phyloP scores from a whole-genome alignment of 2,888 invertebrate genomes.

The Pristionchus mayeri region DNA sequence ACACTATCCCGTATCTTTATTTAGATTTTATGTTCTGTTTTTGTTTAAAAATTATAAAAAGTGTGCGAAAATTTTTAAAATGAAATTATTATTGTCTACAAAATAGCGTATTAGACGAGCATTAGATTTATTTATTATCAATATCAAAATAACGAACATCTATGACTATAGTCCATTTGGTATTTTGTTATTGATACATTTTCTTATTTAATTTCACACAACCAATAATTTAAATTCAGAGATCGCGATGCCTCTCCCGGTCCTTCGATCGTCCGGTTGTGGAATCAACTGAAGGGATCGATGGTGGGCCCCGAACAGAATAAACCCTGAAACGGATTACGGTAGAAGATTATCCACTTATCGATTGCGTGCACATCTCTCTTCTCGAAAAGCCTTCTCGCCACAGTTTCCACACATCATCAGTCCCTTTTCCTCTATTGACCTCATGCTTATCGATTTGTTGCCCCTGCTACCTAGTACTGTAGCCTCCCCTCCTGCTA shows the following conservation, averaged over 20 bases:
- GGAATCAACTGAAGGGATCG: conserved; percentile 57
- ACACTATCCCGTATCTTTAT: neutral
- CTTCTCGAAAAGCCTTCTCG: conserved; percentile 10
- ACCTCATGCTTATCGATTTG: conserved; percentile 25
- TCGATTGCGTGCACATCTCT: conserved; percentile 7
- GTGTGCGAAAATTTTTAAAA: no score
- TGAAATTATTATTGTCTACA: no score
- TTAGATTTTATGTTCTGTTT: neutral
- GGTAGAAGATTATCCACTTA: conserved; percentile 38
- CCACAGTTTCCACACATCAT: conserved; percentile 33
- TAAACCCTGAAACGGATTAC: conserved; percentile 14
- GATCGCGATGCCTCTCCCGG: conserved; percentile 52
- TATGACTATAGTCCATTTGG: no score
- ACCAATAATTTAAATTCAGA: neutral
- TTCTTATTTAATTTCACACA: no score
- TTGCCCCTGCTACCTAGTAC: neutral
- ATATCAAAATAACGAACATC: no score
- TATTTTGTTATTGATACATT: no score
- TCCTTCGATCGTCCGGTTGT: conserved; percentile 59
- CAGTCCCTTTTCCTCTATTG: neutral
- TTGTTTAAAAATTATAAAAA: no score
- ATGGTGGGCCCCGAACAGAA: conserved; percentile 54
- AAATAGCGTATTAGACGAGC: no score
- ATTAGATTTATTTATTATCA: no score
- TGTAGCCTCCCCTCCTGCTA: no score